phyloP scores from a whole-genome alignment of 2,888 invertebrate species.

The Ditylenchus weischeri region DNA sequence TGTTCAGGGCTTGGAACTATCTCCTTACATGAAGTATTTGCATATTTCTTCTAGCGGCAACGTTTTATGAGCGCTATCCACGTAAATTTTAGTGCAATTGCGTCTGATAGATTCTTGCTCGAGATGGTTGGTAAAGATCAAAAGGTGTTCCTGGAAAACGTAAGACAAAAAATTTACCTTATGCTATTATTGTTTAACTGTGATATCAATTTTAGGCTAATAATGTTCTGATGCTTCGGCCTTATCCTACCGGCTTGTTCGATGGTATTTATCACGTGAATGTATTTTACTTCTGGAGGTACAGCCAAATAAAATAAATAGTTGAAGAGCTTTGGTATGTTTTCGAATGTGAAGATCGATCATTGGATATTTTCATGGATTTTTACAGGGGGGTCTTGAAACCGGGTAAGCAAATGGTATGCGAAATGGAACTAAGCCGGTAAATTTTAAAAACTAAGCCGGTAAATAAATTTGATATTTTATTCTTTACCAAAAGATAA shows the following conservation, averaged over 20 bases:
- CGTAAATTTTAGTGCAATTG: too few species aligned
- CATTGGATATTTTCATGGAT: not conserved
- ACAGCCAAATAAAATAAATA: conserved; percentile 40
- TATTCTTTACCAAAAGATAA: too few species aligned
- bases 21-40: conserved; percentile 48
- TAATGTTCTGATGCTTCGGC: conserved; percentile 27
- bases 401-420: conserved; percentile 34
- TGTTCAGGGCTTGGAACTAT: conserved; percentile 50
- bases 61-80: too few species aligned
- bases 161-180: not conserved
- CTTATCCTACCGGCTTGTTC: conserved; percentile 52
- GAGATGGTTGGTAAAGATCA: too few species aligned
- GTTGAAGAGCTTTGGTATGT: conserved; percentile 39
- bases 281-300: conserved; percentile 51
- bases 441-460: too few species aligned
- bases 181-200: too few species aligned
- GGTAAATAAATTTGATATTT: conserved; percentile 15
- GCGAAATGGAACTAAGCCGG: conserved; percentile 46
- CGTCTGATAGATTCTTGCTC: too few species aligned
- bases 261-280: conserved; percentile 51
- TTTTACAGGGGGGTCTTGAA: conserved; percentile 13
- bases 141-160: too few species aligned
- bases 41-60: too few species aligned
- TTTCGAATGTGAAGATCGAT: not conserved
- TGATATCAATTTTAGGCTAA: too few species aligned